Base-by-base conservation (phyloP, 2,113 vertebrate genomes). In the Tympanuchus pallidicinctus region DNA sequence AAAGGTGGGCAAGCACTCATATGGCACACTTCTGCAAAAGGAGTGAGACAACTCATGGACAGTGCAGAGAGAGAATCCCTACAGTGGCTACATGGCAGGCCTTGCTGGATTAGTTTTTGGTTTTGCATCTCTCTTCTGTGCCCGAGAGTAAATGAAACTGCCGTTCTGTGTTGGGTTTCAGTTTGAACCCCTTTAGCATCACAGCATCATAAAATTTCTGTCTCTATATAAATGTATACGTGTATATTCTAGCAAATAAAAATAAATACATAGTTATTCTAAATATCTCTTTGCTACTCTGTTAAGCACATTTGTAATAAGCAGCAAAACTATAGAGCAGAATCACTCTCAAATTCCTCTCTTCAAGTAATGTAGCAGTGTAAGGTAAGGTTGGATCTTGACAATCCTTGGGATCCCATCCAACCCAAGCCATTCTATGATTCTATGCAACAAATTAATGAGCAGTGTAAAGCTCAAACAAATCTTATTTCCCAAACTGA, bases 1-100 rank as follows among this genome's bases (percentile, higher is more conserved):
- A 95, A 99, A 99, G 3, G 99, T 98, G 54, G 99, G 99, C 76
- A 98, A 96, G 80, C 99, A 99, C 52, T 93, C 71, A 0, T 67
- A 16, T 3, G 93, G 94, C 1, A 98, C 92, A n/a, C 95, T 94
- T 72, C 99, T 99, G 97, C 74, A 97, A 94, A 94, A 83, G 56
- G 95, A 66, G 71, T 36, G 52, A 82, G 61, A 90, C 14, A 82
- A 52, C 6, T 93, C 69, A 65, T 47, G 48, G 79, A 59, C 48
- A 71, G 71, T 0, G 25, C 5, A 59, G 66, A 56, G 27, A 25
- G 13, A 81, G 60, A 89, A 86, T 54, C 27, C 74, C 47, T 59
- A 13, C 8, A 66, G 5, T 5, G 21, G 14, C 34, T 60, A 4
- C 47, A 77, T 80, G 6, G 17, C 28, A 63, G 32, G 43, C 18